Percentiles rank a stretch among this genome's conserved stretches.
phyloP scores from a whole-genome alignment of 53 echinoderm and acorn worm genomes.

The Apostichopus leukothele region DNA sequence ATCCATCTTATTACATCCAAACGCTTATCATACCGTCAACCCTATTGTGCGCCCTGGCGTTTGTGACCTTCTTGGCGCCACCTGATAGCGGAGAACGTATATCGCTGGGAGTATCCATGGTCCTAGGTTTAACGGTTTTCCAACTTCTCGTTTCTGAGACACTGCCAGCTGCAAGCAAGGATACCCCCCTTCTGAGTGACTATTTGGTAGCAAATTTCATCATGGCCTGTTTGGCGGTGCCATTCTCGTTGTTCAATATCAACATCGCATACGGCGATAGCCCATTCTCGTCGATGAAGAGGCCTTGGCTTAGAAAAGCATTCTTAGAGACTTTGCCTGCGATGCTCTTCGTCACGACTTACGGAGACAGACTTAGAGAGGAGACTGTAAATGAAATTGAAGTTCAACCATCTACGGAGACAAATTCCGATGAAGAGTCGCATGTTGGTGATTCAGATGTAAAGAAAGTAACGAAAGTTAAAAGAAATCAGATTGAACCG shows the following conservation, averaged over 20 bases:
- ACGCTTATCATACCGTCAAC: not conserved
- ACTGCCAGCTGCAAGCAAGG: not conserved
- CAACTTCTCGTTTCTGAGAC: not conserved
- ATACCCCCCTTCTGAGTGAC: not conserved
- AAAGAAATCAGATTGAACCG: too few species aligned
- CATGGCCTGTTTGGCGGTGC: not conserved
- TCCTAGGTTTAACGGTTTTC: not conserved
- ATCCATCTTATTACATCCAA: not conserved
- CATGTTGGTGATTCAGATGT: too few species aligned
- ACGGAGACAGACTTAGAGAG: too few species aligned
- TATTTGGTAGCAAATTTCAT: not conserved
- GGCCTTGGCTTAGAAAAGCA: too few species aligned
- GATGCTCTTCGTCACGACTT: too few species aligned
- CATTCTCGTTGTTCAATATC: not conserved
- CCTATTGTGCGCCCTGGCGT: not conserved
- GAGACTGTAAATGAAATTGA: too few species aligned
- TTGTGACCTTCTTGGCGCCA: not conserved
- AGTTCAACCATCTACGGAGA: too few species aligned
- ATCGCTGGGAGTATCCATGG: not conserved
- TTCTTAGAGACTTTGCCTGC: too few species aligned
- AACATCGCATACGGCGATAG: not conserved
- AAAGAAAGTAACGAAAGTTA: too few species aligned
- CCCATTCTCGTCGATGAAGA: too few species aligned
- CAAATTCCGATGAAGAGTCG: too few species aligned
- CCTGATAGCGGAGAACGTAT: not conserved